These are phyloP conservation scores for Muschampia plurimacula DNA, from an alignment of 2,888 invertebrate genomes.

Conservation along the genomic window DNA sequence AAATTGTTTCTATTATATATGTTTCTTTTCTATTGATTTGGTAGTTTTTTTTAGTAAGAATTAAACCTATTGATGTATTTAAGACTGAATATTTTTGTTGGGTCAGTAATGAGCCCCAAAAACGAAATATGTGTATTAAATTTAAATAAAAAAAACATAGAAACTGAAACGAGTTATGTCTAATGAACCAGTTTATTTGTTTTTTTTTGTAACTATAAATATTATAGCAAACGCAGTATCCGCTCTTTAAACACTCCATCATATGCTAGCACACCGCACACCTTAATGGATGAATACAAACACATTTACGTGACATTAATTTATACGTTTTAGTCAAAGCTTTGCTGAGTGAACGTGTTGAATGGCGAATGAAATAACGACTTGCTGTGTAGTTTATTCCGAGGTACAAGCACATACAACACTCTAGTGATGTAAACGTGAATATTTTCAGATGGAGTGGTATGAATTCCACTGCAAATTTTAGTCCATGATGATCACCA, in stretches of 20 bases:
- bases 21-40: not conserved
- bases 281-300: conserved; percentile 30
- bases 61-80: not conserved
- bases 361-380: conserved; percentile 32
- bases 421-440: conserved; percentile 10
- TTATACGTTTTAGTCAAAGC: conserved; percentile 27
- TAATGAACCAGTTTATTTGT: too few species aligned
- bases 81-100: not conserved
- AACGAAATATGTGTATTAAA: too few species aligned
- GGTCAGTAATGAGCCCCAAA: too few species aligned
- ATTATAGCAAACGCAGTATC: conserved; percentile 3
- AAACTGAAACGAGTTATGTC: too few species aligned
- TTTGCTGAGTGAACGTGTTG: conserved; percentile 21
- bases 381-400: conserved; percentile 52
- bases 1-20: too few species aligned
- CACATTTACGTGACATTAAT: conserved; percentile 15
- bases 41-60: not conserved
- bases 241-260: not conserved
- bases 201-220: too few species aligned
- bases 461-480: conserved; percentile 4
- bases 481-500: conserved; percentile 25
- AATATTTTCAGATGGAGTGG: not conserved
- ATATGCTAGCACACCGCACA: conserved; percentile 27
- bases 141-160: too few species aligned
- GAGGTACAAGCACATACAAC: conserved; percentile 17